phyloP scores from a whole-genome alignment of 2,888 invertebrate genomes.

The Pterostichus madidus region DNA sequence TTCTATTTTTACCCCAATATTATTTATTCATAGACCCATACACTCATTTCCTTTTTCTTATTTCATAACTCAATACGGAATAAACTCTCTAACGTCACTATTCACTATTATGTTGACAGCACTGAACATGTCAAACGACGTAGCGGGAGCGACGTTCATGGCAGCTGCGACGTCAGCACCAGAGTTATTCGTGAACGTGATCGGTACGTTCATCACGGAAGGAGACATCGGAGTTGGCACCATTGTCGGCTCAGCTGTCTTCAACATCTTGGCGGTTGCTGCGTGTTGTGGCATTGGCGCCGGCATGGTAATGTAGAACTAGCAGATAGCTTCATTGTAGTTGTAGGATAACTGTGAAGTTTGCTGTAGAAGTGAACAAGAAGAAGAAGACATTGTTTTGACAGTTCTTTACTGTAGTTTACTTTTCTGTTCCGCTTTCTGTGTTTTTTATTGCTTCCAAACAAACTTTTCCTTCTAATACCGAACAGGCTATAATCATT shows the following conservation, averaged over 20 bases:
- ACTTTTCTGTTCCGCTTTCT: neutral
- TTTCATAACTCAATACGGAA: no score
- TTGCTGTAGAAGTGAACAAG: neutral
- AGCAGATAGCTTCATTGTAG: no score
- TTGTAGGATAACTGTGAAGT: neutral
- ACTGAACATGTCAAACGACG: constrained; percentile 85
- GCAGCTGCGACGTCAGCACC: constrained; percentile 94
- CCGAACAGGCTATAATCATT: neutral
- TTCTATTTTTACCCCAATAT: no score
- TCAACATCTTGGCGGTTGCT: constrained; percentile 88
- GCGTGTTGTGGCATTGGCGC: constrained; percentile 87
- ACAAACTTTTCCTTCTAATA: neutral
- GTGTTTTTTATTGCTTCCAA: no score
- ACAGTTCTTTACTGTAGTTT: no score
- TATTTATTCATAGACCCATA: no score
- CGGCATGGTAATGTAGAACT: constrained; percentile 77
- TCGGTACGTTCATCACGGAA: constrained; percentile 89
- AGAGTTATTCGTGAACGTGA: constrained; percentile 91
- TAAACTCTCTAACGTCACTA: no score
- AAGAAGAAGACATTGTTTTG: neutral
- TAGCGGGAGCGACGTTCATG: constrained; percentile 96
- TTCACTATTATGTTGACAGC: constrained; percentile 75
- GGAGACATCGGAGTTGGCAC: constrained; percentile 90
- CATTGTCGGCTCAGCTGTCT: constrained; percentile 89
- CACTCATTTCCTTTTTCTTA: no score